These are phyloP conservation scores for Geotria australis DNA, from an alignment of 2,797 vertebrate genomes.

Conservation along the genomic window DNA sequence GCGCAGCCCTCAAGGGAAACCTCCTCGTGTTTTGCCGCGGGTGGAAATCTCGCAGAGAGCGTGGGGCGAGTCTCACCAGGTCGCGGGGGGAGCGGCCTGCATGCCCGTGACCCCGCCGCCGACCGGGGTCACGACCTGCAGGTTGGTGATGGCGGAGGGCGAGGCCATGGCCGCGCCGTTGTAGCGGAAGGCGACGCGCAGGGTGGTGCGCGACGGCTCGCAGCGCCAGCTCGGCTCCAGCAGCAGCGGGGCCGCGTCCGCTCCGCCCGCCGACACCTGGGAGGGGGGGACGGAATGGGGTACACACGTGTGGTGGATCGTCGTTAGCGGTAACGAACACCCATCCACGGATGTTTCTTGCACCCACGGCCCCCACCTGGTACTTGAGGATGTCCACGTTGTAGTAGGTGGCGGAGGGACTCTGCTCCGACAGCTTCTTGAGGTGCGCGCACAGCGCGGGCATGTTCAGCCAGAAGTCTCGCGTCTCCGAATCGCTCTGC, in stretches of 20 bases:
- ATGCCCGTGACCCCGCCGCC: constrained; percentile 59
- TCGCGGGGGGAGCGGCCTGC: constrained; percentile 58
- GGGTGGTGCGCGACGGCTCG: constrained; percentile 35
- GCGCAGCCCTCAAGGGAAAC: too few species aligned
- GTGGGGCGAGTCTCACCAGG: constrained; percentile 26
- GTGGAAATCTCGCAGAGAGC: too few species aligned
- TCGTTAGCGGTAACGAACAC: too few species aligned
- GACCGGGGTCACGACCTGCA: constrained; percentile 64
- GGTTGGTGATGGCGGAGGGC: constrained; percentile 32
- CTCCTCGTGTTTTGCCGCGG: too few species aligned
- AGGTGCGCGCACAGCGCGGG: constrained; percentile 72
- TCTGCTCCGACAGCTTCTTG: constrained; percentile 79
- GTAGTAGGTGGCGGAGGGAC: constrained; percentile 65
- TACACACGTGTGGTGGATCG: too few species aligned
- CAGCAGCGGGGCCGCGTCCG: constrained; percentile 78
- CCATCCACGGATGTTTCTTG: too few species aligned
- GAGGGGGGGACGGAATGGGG: background rate
- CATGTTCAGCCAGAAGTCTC: constrained; percentile 96
- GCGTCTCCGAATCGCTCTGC: constrained; percentile 50
- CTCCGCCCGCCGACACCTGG: constrained; percentile 71
- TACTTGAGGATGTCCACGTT: constrained; percentile 86
- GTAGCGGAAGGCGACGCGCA: constrained; percentile 74
- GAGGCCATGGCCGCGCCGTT: constrained; percentile 64
- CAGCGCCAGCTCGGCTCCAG: constrained; percentile 94
- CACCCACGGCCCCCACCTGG: constrained; percentile 24